A percentile compares a stretch with the other conserved stretches of the same genome.
phyloP scores from a whole-genome alignment of 2,113 vertebrate species.

The Pionites leucogaster region DNA sequence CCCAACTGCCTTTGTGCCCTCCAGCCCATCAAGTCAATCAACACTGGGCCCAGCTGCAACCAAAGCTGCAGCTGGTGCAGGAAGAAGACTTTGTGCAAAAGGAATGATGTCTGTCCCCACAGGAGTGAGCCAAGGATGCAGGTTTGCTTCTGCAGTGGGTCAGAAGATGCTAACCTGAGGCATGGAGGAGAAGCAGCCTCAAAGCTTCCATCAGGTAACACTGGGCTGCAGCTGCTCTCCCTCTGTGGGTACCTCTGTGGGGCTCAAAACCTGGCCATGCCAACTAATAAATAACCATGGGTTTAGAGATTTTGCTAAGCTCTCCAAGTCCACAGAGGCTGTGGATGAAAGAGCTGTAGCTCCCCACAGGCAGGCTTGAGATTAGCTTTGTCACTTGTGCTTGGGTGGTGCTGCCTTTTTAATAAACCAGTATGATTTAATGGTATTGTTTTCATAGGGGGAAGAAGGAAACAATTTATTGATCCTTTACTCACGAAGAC shows the following conservation, averaged over 20 bases:
- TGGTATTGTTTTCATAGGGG: background rate
- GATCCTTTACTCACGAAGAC: background rate
- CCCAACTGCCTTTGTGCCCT: background rate
- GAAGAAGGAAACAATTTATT: constrained; percentile 15
- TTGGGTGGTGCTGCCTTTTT: background rate
- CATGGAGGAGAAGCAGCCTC: background rate
- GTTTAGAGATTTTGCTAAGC: background rate
- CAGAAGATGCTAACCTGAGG: background rate
- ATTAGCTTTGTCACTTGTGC: background rate
- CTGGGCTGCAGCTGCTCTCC: background rate
- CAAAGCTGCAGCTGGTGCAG: background rate
- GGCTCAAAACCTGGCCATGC: background rate
- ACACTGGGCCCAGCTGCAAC: background rate
- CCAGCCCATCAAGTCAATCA: background rate
- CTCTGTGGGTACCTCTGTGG: accelerated
- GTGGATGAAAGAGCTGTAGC: background rate
- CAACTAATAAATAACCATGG: background rate
- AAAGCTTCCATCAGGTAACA: background rate
- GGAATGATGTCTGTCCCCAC: accelerated
- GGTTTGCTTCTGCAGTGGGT: background rate
- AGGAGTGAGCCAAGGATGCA: accelerated
- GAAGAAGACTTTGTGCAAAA: background rate
- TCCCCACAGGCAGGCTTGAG: background rate
- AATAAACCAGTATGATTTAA: constrained; percentile 17
- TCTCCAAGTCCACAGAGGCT: background rate